These are phyloP conservation scores for Actias luna DNA, from an alignment of 2,888 invertebrate genomes.

Conservation along the genomic window DNA sequence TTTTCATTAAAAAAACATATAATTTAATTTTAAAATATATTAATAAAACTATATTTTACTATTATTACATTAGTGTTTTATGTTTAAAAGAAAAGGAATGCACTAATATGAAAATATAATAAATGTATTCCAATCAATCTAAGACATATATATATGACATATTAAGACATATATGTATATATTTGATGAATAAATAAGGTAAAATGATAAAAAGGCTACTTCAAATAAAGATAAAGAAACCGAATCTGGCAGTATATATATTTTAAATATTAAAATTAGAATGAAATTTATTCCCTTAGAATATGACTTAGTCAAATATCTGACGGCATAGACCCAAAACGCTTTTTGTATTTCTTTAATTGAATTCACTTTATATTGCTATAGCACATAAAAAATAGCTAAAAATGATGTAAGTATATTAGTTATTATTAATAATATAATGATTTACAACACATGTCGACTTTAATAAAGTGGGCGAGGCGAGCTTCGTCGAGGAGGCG, in stretches of 20 bases:
- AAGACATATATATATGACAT: no score
- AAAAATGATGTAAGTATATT: conserved; percentile 12
- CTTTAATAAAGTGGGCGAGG: conserved; percentile 6
- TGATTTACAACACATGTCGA: conserved; percentile 3
- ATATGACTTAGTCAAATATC: neutral
- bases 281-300: neutral
- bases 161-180: no score
- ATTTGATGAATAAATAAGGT: neutral
- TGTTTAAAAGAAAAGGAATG: no score
- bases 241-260: neutral
- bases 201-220: neutral
- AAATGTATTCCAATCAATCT: no score
- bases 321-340: neutral
- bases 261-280: conserved; percentile 3
- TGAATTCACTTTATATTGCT: neutral
- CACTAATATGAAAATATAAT: no score
- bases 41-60: no score
- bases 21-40: no score
- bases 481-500: conserved; percentile 9
- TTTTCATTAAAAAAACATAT: no score
- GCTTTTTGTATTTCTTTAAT: neutral
- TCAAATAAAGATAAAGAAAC: neutral
- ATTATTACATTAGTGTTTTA: no score
- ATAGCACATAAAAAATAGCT: neutral
- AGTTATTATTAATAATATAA: conserved; percentile 6